Conservation (phyloP, 1,140 invertebrate genomes). For the Melipona quadrifasciata region DNA sequence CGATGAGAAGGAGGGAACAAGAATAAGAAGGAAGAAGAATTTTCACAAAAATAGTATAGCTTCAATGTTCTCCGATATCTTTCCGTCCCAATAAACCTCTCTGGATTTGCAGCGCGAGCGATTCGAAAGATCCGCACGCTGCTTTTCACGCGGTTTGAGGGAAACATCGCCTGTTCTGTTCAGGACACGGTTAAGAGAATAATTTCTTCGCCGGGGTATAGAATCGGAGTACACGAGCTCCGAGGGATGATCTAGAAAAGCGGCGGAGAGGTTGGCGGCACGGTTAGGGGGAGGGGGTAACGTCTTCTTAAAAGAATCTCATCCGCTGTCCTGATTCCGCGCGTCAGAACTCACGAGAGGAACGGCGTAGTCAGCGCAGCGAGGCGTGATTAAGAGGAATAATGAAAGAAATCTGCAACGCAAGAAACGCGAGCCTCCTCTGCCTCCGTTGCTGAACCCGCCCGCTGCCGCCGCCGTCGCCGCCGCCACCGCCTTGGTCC, state of each 20-base stretch:
- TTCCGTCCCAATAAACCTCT: background rate
- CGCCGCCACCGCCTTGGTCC: constrained; percentile 50
- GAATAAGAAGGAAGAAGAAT: background rate
- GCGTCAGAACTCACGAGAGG: constrained; percentile 28
- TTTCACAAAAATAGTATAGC: background rate
- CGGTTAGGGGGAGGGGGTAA: background rate
- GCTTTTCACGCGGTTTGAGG: too few species aligned
- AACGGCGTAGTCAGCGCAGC: constrained; percentile 52
- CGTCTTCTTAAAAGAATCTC: constrained; percentile 47
- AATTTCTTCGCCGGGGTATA: background rate
- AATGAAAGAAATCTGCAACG: constrained; percentile 68
- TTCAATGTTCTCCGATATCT: background rate
- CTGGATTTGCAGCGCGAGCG: background rate
- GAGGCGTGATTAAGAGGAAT: constrained; percentile 62
- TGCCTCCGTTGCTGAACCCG: constrained; percentile 35
- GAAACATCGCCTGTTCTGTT: background rate
- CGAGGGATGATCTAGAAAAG: constrained; percentile 9
- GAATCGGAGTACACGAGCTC: background rate
- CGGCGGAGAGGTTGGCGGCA: background rate
- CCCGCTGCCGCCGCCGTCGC: constrained; percentile 25
- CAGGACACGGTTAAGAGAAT: background rate
- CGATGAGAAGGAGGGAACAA: background rate
- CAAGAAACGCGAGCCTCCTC: constrained; percentile 55
- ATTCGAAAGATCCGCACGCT: background rate
- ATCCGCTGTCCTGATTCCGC: constrained; percentile 37